phyloP scores from a whole-genome alignment of 2,113 vertebrate genomes.

The Zootoca vivipara region DNA sequence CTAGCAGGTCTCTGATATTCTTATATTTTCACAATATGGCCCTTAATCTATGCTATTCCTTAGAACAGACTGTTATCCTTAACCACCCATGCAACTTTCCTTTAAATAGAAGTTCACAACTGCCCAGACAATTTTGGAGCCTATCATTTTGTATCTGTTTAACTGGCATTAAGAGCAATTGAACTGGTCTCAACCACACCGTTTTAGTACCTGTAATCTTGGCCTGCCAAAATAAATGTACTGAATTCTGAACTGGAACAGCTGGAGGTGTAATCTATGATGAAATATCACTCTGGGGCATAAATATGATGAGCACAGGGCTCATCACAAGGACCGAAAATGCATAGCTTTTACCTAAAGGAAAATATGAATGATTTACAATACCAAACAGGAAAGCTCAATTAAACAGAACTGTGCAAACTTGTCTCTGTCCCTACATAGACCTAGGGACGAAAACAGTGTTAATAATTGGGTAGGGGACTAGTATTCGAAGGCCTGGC shows the following conservation, averaged over 20 bases:
- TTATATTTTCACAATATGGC: too few species aligned
- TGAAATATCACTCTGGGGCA: slow-evolving; percentile 12
- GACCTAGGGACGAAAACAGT: not conserved
- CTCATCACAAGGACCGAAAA: slow-evolving; percentile 1
- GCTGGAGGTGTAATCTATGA: slow-evolving; percentile 14
- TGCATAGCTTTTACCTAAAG: slow-evolving; percentile 36
- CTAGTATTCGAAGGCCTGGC: not conserved
- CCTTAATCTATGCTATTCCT: not conserved
- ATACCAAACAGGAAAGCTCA: slow-evolving; percentile 20
- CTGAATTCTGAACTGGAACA: slow-evolving; percentile 46
- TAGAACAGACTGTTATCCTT: not conserved
- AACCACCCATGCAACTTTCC: not conserved
- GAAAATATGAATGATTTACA: slow-evolving; percentile 2
- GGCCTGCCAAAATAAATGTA: slow-evolving; percentile 5
- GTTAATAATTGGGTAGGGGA: not conserved
- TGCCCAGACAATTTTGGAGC: not conserved
- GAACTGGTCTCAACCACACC: slow-evolving; percentile 1
- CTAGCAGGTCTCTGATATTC: too few species aligned
- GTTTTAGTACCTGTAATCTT: slow-evolving; percentile 28
- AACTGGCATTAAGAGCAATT: slow-evolving; percentile 48
- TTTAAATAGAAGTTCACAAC: not conserved
- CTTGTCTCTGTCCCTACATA: not conserved
- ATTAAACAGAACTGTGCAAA: slow-evolving; percentile 2
- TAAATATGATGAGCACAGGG: slow-evolving; percentile 13
- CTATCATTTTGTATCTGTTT: not conserved